Percentiles rank a stretch among this genome's conserved stretches.
Conservation (phyloP, 92 coral and sea anemone species). For the Epizoanthus scotinus region DNA sequence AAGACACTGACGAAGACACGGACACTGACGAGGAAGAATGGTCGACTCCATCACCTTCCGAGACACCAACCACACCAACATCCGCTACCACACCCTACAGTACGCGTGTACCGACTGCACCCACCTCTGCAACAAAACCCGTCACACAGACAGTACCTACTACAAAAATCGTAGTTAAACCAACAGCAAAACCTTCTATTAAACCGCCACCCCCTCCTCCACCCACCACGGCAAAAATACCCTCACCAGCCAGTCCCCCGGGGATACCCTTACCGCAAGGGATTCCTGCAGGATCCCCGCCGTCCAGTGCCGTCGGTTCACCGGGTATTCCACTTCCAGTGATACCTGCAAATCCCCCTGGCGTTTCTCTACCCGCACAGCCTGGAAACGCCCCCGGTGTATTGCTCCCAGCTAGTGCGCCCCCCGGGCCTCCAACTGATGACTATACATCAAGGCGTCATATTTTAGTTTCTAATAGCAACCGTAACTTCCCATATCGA, state of each 20-base stretch:
- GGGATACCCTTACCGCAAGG: neutral
- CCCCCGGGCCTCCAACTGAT: constrained; percentile 1
- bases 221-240: neutral
- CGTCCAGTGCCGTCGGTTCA: neutral
- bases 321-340: neutral
- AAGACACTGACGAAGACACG: constrained; percentile 1
- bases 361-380: neutral
- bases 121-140: constrained; percentile 7
- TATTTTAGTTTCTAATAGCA: neutral
- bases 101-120: neutral
- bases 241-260: neutral
- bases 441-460: constrained; percentile 7
- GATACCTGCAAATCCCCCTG: neutral
- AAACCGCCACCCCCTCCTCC: neutral
- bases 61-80: neutral
- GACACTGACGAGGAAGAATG: constrained; percentile 21
- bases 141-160: neutral
- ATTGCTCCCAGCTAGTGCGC: neutral
- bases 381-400: constrained; percentile 7
- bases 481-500: neutral
- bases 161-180: neutral
- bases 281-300: neutral
- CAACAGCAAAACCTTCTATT: neutral
- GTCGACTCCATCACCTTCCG: neutral
- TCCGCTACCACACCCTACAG: neutral